Conservation (phyloP, 1,140 invertebrate species). For the Drosophila sp. region DNA sequence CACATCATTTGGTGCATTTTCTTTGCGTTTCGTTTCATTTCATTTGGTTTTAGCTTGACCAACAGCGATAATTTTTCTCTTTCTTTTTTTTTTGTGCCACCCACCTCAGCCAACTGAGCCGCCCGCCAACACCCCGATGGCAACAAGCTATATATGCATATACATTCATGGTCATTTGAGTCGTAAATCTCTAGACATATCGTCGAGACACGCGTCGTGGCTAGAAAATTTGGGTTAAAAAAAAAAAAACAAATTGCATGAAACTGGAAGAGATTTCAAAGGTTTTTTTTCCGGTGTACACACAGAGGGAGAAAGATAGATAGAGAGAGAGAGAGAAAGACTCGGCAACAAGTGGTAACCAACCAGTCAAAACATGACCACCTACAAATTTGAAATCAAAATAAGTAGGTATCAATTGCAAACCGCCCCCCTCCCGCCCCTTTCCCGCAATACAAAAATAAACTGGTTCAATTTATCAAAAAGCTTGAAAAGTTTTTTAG, state of each 20-base stretch:
- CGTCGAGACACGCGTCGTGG: constrained; percentile 50
- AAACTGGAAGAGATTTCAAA: constrained; percentile 11
- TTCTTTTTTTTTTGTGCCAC: not conserved
- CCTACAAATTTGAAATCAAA: constrained; percentile 45
- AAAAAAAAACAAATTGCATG: constrained; percentile 10
- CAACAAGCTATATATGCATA: constrained; percentile 38
- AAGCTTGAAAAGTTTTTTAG: not conserved
- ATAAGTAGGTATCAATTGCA: constrained; percentile 9
- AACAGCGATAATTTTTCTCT: constrained; percentile 37
- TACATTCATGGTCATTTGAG: constrained; percentile 63
- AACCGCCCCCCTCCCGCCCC: not conserved
- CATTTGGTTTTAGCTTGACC: constrained; percentile 46
- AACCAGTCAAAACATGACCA: constrained; percentile 54
- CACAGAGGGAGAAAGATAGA: not conserved
- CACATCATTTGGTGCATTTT: constrained; percentile 43
- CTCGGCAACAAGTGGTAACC: constrained; percentile 45
- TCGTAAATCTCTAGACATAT: constrained; percentile 50
- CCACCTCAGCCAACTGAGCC: not conserved
- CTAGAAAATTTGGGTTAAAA: constrained; percentile 47
- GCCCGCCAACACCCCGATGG: not conserved
- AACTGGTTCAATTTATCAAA: constrained; percentile 57
- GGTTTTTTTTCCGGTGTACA: not conserved
- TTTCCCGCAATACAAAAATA: constrained; percentile 3
- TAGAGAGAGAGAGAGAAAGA: constrained; percentile 14
- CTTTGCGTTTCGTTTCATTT: constrained; percentile 29